Base-by-base conservation (phyloP, 2,797 vertebrate species). In the Alfaro cultratus region DNA sequence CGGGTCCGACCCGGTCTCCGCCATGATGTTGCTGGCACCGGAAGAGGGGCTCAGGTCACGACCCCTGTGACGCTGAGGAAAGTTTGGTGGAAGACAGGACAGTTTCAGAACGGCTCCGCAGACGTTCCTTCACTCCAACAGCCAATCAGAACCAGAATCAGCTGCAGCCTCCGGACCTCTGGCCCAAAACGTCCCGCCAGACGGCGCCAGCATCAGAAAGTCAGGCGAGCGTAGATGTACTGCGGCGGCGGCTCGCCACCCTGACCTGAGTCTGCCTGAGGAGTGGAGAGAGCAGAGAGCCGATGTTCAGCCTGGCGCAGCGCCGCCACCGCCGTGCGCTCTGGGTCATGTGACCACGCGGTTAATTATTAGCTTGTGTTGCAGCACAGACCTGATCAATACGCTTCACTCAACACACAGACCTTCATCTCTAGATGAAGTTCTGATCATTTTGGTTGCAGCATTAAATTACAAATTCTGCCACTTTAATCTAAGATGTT, bases 271-370 rank as follows among this genome's bases (percentile, higher is more conserved):
- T 72, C 82, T 81, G 74, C 90, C 94, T 93, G 86, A 88, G 86
- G 85, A 90, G 92, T 93, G 84, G 92, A 80, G 88, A 93, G 81
- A 93, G 89, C 85, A 95, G 81, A 96, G 75, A 94, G 91, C 88
- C 88, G 82, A 86, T 85, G 84, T 88, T 93, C 76, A 92, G 55
- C 78, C 62, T 3, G 49, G 16, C 49, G 10, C 41, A 1, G 41
- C 41, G 49, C 49, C 49, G 21, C 49, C 18, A 6, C 47, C 49
- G 18, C 49, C 49, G 2, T 12, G 16, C 47, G 47, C 21, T 51
- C 7, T 21, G 49, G 7, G 85, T 92, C 81, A 79, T 74, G 74
- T 91, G 53, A 86, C 46, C 26, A 39, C 46, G 12, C 67, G 60
- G 73, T n/a, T 68, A 31, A 51, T 68, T 16, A 68, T 51, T n/a